phyloP scores from a whole-genome alignment of 2,888 invertebrate species.

The Terebella lapidaria region DNA sequence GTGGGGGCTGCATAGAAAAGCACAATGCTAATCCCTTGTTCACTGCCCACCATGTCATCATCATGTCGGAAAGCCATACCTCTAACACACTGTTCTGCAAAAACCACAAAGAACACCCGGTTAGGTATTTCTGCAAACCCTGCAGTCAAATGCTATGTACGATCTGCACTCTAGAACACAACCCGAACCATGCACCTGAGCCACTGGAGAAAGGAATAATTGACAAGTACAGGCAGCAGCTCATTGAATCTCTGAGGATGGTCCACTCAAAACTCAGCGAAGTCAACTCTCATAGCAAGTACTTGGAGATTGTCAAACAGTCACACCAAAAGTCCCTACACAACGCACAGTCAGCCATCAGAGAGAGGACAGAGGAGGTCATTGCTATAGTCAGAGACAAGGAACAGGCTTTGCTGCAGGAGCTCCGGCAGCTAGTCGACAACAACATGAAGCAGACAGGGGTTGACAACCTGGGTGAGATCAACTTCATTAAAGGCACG shows the following conservation, averaged over 20 bases:
- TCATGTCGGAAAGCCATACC: constrained; percentile 11
- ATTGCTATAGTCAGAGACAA: constrained; percentile 17
- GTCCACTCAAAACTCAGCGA: constrained; percentile 17
- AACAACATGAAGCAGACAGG: constrained; percentile 17
- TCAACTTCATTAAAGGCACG: constrained; percentile 19
- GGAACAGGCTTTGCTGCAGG: constrained; percentile 18
- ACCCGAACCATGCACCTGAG: constrained; percentile 19
- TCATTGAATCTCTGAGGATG: constrained; percentile 10
- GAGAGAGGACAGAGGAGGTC: constrained; percentile 13
- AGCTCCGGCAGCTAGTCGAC: constrained; percentile 20
- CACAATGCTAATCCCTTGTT: constrained; percentile 22
- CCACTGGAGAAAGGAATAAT: constrained; percentile 21
- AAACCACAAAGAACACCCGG: constrained; percentile 19
- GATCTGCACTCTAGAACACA: constrained; percentile 25
- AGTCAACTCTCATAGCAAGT: constrained; percentile 19
- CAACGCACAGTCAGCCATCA: constrained; percentile 18
- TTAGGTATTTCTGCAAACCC: constrained; percentile 23
- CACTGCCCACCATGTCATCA: constrained; percentile 19
- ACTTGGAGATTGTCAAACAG: constrained; percentile 23
- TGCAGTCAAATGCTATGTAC: constrained; percentile 25
- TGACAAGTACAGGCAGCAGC: constrained; percentile 17
- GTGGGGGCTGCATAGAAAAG: constrained; percentile 18
- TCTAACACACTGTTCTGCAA: constrained; percentile 20
- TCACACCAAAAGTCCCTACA: constrained; percentile 21
- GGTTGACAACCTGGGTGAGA: constrained; percentile 20